Evolutionary conservation across 2,888 invertebrate species (phyloP).

Genomic region (Hesperia comma): DNA sequence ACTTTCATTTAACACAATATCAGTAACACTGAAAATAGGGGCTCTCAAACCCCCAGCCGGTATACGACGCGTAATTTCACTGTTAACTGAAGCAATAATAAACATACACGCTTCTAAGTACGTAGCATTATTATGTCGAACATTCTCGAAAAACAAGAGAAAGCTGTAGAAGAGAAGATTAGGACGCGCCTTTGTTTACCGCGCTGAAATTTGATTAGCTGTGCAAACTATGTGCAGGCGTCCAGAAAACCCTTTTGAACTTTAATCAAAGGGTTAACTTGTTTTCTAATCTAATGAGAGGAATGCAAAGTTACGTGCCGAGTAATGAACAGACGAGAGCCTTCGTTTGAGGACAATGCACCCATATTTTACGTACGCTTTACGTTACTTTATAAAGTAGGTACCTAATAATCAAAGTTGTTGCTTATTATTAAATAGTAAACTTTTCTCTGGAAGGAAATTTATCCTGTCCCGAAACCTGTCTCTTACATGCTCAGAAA

Average conservation of each 20-base stretch:
- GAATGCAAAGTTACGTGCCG: conserved; percentile 29
- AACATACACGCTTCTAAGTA: background rate
- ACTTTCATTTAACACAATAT: no score
- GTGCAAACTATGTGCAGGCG: conserved; percentile 62
- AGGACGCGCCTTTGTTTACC: conserved; percentile 56
- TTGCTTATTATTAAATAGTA: conserved; percentile 8
- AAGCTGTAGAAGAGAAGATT: conserved; percentile 58
- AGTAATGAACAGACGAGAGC: conserved; percentile 15
- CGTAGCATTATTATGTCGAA: background rate
- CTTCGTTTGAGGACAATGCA: conserved; percentile 14
- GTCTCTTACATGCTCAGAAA: no score
- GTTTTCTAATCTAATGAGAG: conserved; percentile 47
- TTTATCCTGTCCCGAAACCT: no score
- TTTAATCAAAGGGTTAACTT: conserved; percentile 54
- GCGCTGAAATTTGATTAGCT: conserved; percentile 65
- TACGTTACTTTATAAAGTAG: background rate
- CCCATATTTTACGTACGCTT: conserved; percentile 1
- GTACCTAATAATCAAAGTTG: background rate
- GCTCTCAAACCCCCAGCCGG: no score
- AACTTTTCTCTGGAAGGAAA: no score
- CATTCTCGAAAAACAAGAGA: conserved; percentile 43
- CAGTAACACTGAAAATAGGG: no score
- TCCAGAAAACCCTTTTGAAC: conserved; percentile 63
- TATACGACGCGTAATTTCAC: no score
- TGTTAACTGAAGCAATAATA: no score